Conservation (phyloP, 2,888 invertebrate genomes). For the Eueremaeus valkanovi region DNA sequence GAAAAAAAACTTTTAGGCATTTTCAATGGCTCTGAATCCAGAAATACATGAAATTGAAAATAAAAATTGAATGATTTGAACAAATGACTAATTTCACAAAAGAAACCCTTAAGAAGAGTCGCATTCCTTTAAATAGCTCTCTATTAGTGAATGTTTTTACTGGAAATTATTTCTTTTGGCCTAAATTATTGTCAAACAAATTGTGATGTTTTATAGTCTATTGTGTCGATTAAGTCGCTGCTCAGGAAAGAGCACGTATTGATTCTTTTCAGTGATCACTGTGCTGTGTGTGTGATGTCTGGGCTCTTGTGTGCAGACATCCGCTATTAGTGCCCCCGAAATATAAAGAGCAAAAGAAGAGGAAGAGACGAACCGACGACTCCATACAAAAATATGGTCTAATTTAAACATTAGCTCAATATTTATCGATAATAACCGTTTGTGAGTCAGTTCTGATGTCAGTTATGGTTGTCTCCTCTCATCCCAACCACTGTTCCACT, state of each 20-base stretch:
- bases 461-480: neutral
- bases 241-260: constrained; percentile 29
- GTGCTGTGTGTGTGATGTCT: neutral
- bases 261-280: neutral
- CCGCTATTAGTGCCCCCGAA: constrained; percentile 31
- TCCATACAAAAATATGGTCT: neutral
- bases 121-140: no score
- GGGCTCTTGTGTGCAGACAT: constrained; percentile 14
- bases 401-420: constrained; percentile 31
- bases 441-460: constrained; percentile 6
- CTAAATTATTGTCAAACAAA: constrained; percentile 8
- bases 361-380: neutral
- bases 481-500: constrained; percentile 27
- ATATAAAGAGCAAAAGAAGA: neutral
- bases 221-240: constrained; percentile 5
- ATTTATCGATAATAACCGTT: neutral
- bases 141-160: no score
- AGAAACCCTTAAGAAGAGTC: no score
- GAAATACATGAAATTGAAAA: no score
- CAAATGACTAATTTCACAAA: no score
- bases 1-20: no score
- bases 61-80: no score
- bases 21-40: no score
- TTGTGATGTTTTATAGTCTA: constrained; percentile 12
- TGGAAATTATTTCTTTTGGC: no score